These are phyloP conservation scores for Calephelis perditalis DNA, from an alignment of 2,888 invertebrate species.

Conservation along the genomic window DNA sequence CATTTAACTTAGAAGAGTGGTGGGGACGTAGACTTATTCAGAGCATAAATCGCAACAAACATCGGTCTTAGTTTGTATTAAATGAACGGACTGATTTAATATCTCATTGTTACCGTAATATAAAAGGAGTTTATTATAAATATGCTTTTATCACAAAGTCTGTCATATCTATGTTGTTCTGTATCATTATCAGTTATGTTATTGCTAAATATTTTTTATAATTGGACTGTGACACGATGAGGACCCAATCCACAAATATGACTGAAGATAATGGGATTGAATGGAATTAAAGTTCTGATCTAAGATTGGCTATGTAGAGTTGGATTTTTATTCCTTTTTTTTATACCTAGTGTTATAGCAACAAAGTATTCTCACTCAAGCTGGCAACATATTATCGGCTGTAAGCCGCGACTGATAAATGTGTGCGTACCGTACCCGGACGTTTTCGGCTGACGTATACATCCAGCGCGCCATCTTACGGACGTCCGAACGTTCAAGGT, in stretches of 20 bases:
- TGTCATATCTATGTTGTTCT: background rate
- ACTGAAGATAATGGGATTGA: background rate
- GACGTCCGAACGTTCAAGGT: too few species aligned
- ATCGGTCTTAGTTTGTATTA: constrained; percentile 56
- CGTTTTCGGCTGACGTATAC: too few species aligned
- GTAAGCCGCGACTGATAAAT: too few species aligned
- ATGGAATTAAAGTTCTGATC: too few species aligned
- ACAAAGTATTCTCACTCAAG: too few species aligned
- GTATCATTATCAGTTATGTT: constrained; percentile 8
- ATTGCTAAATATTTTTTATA: constrained; percentile 6
- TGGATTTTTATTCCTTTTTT: too few species aligned
- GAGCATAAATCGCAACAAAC: constrained; percentile 78
- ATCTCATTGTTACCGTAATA: constrained; percentile 35
- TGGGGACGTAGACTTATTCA: constrained; percentile 85
- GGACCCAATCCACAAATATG: background rate
- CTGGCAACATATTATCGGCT: too few species aligned
- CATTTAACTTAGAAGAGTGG: constrained; percentile 87
- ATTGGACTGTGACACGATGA: background rate
- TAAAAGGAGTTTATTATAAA: background rate
- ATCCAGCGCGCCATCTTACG: too few species aligned
- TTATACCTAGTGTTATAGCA: too few species aligned
- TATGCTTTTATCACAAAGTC: background rate
- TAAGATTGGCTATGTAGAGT: too few species aligned
- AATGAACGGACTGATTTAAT: constrained; percentile 26
- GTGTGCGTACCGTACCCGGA: too few species aligned